Base-by-base conservation (phyloP, 2,888 invertebrate genomes). In the Pristionchus fissidentatus region DNA sequence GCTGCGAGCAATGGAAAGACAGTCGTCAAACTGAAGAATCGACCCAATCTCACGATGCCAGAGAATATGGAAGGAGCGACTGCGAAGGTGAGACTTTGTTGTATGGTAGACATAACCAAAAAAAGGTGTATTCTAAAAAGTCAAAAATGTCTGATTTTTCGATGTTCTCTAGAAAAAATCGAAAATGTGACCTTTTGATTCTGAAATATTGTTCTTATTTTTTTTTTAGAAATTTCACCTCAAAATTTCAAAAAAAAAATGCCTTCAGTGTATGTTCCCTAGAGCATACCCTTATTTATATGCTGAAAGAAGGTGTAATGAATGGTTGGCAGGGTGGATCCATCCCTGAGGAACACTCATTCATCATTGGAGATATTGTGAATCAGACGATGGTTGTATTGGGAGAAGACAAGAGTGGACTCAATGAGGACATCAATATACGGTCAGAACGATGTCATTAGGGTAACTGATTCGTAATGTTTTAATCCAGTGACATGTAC, bases 371-470 rank as follows among this genome's bases (percentile, higher is more conserved):
- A 75, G 87, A 90, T 55, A 85, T 89, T 22, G 81, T 85, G 49
- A 87, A 86, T 55, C 91, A 91, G 70, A 89, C 89, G 29, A 85
- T 92, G 90, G 89, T 88, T 15, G 89, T 92, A 8, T 77, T 91
- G 35, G 86, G 85, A 19, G 92, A 92, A 83, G 91, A 92, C 87
- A 92, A 92, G 83, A 77, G 84, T 0, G 87, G 84, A 3, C 83
- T 92, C 29, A 87, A 89, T 0, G 87, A 87, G 26, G 89, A 90
- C n/a, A 86, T 86, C 7, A 57, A 84, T 43, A 49, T 87, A 22
- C 83, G 52, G 85, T 86, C 15, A 38, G 83, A n/a, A n/a, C n/a
- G n/a, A n/a, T n/a, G n/a, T 77, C 29, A 22, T 19, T 29, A 10
- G 29, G 26, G 19, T 10, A 13, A 29, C 10, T 62, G 26, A 10